Conservation (phyloP, 2,888 invertebrate species). For the Tinea trinotella region DNA sequence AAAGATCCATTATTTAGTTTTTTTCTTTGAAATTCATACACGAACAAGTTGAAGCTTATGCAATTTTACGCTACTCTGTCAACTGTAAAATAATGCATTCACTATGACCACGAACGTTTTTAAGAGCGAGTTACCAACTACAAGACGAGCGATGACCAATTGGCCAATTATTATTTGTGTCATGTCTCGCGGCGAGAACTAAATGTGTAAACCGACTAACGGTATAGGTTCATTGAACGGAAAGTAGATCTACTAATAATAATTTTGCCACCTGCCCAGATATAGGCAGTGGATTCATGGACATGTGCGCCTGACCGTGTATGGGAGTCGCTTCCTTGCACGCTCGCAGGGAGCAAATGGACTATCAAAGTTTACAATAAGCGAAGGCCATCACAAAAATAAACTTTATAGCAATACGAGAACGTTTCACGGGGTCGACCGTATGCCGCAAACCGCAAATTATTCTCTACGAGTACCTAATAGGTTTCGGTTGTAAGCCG, state of each 20-base stretch:
- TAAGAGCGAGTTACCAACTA: neutral
- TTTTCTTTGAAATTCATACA: constrained; percentile 4
- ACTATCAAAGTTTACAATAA: neutral
- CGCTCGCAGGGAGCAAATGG: constrained; percentile 2
- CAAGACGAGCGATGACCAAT: constrained; percentile 35
- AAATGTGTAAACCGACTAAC: constrained; percentile 62
- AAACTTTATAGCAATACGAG: neutral
- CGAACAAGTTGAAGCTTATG: constrained; percentile 2
- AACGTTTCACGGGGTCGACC: neutral
- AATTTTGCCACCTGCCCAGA: constrained; percentile 54
- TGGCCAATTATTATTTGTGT: constrained; percentile 63
- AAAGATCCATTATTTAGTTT: neutral
- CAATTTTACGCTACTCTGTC: constrained; percentile 7
- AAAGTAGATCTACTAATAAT: constrained; percentile 60
- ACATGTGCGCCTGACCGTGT: constrained; percentile 26
- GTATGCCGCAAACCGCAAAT: constrained; percentile 10
- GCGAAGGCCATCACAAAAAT: neutral
- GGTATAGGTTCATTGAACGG: constrained; percentile 65
- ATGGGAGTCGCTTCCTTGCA: constrained; percentile 6
- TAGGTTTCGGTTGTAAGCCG: neutral
- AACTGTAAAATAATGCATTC: constrained; percentile 7
- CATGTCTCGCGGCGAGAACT: constrained; percentile 57
- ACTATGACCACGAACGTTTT: neutral
- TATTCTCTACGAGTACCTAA: neutral
- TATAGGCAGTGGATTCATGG: constrained; percentile 41